These are phyloP conservation scores for Hepsetus odoe DNA, from an alignment of 2,113 vertebrate genomes.

Conservation along the genomic window DNA sequence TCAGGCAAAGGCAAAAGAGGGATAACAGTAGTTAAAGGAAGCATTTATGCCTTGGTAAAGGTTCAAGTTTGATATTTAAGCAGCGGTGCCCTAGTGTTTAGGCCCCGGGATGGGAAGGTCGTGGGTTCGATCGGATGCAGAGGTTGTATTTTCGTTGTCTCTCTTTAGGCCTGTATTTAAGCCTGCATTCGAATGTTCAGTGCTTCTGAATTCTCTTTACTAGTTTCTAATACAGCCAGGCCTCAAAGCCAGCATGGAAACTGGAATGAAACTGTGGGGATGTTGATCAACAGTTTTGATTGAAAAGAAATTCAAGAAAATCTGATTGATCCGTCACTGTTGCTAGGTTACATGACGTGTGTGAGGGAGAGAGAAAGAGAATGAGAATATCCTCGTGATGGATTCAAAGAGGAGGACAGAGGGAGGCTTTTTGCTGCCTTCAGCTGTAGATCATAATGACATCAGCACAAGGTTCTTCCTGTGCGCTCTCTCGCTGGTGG, in stretches of 20 bases:
- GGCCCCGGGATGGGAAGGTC: too few species aligned
- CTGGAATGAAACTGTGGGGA: too few species aligned
- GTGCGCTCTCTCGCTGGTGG: background rate
- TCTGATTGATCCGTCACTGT: background rate
- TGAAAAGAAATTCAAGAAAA: background rate
- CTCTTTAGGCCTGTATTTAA: too few species aligned
- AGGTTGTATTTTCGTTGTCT: too few species aligned
- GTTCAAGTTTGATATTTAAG: too few species aligned
- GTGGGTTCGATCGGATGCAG: too few species aligned
- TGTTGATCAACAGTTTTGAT: background rate
- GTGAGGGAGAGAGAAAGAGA: slow-evolving; percentile 32
- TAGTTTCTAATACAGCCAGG: too few species aligned
- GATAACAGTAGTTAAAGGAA: background rate
- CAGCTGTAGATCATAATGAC: slow-evolving; percentile 43
- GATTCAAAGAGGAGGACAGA: slow-evolving; percentile 40
- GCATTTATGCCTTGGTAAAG: background rate
- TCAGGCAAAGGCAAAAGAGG: background rate
- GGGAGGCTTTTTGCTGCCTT: slow-evolving; percentile 11
- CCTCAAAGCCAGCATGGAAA: too few species aligned
- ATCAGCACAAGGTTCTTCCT: slow-evolving; percentile 3
- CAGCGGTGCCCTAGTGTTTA: too few species aligned
- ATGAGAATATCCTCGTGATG: slow-evolving; percentile 48
- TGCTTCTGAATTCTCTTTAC: too few species aligned
- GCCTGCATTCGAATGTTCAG: too few species aligned
- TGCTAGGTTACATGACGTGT: background rate